Percentiles rank a stretch among this genome's conserved stretches.
Evolutionary conservation across 2,888 invertebrate species (phyloP).

Genomic region (Sesia apiformis): DNA sequence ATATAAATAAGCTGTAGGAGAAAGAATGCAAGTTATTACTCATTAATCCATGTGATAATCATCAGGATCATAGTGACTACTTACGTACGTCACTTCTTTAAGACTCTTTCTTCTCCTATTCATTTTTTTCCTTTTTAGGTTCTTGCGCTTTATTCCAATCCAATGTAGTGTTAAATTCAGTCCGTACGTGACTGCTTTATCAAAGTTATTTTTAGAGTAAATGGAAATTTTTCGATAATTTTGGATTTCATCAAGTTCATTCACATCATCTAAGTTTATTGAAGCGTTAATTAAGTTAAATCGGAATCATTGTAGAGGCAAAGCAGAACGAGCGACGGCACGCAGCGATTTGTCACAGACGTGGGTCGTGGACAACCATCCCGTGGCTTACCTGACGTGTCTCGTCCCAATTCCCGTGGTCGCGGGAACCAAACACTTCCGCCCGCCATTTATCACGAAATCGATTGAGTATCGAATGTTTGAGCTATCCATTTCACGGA

Average conservation of each 20-base stretch:
- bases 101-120: no score
- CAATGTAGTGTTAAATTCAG: no score
- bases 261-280: constrained; percentile 41
- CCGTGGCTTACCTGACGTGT: constrained; percentile 19
- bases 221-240: no score
- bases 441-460: constrained; percentile 50
- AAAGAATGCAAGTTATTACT: no score
- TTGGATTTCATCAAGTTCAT: constrained; percentile 9
- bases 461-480: constrained; percentile 56
- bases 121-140: no score
- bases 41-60: no score
- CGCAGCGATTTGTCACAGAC: constrained; percentile 64
- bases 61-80: no score
- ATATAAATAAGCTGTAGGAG: no score
- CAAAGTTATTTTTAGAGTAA: no score
- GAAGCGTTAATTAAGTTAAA: constrained; percentile 64
- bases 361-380: constrained; percentile 24
- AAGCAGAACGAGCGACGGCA: constrained; percentile 48
- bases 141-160: no score
- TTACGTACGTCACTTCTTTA: no score
- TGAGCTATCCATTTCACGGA: constrained; percentile 59
- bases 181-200: no score
- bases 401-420: constrained; percentile 15
- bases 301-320: constrained; percentile 45
- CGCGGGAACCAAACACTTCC: constrained; percentile 45